Base-by-base conservation (phyloP, 2,113 vertebrate genomes). In the Grammomys surdaster region DNA sequence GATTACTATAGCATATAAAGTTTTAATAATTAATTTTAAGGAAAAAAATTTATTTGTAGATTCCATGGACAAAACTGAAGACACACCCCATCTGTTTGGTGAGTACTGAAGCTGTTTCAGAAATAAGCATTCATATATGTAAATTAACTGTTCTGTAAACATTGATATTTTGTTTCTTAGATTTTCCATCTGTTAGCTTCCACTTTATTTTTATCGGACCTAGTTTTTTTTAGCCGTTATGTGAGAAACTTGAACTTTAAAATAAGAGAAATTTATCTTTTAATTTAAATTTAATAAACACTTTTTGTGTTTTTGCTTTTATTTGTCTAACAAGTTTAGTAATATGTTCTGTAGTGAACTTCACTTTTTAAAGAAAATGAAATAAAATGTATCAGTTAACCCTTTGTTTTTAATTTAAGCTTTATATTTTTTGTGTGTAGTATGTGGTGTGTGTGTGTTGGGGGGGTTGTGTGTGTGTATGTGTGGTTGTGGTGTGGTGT, bases 21-120 rank as follows among this genome's bases (percentile, higher is more conserved):
- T 92, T 95, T 90, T 90, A 70, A 84, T 96, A 54, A 93, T 97
- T 97, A 56, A n/a, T 91, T 98, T 98, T 97, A 97, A 94, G 96
- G 46, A 92, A 93, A 95, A 94, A 75, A 28, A 96, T 97, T 97
- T 31, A 65, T 88, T 98, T 97, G 67, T 98, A 99, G 99, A 99
- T 99, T 97, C 99, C 99, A 95, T 99, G 99, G 99, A 99, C 99
- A 93, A 99, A 99, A 98, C 95, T 99, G 97, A 99, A 99, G 98
- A 99, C 99, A 69, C 99, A 99, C 94, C 99, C 99, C 19, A 99
- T 99, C 95, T 98, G 98, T 96, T 98, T 99, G 99, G 99, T 99
- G 97, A 99, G 99, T 98, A 98, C 56, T 96, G 88, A 95, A 90
- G 90, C 90, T 75, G 78, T 20, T 13, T 96, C 20, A 90, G 88